Evolutionary conservation across 2,888 invertebrate species (phyloP).

Genomic region (Lacanobia oleracea): DNA sequence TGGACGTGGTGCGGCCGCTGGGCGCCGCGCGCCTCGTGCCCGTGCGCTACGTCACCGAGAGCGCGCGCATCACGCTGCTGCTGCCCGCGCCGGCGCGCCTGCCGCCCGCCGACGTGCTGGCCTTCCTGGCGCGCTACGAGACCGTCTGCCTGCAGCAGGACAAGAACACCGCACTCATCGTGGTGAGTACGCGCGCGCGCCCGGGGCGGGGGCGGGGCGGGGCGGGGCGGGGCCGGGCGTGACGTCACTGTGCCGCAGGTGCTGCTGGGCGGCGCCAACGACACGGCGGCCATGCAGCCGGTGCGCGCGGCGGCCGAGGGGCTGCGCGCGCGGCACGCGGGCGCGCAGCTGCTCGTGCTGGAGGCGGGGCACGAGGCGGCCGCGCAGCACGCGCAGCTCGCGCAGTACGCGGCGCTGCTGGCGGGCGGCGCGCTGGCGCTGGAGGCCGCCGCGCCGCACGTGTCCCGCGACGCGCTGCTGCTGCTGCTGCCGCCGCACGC

Average conservation of each 20-base stretch:
- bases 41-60: slow-evolving; percentile 99
- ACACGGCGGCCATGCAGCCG: slow-evolving; percentile 28
- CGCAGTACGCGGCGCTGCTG: slow-evolving; percentile 89
- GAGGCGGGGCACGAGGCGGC: slow-evolving; percentile 5
- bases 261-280: slow-evolving; percentile 51
- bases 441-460: slow-evolving; percentile 78
- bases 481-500: slow-evolving; percentile 92
- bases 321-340: slow-evolving; percentile 40
- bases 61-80: slow-evolving; percentile 94
- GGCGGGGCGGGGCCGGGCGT: no score
- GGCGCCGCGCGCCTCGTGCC: slow-evolving; percentile 97
- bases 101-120: slow-evolving; percentile 88
- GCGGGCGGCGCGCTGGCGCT: slow-evolving; percentile 88
- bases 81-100: slow-evolving; percentile 91
- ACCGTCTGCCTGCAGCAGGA: slow-evolving; percentile 93
- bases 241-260: slow-evolving; percentile 27
- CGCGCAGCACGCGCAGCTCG: slow-evolving; percentile 1
- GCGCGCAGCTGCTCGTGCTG: slow-evolving; percentile 37
- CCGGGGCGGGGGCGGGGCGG: no score
- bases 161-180: slow-evolving; percentile 94
- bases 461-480: slow-evolving; percentile 92
- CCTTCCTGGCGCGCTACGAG: slow-evolving; percentile 94
- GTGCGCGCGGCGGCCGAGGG: slow-evolving; percentile 41
- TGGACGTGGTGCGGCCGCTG: slow-evolving; percentile 95
- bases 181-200: slow-evolving; percentile 86